These are phyloP conservation scores for Penaeus chinensis DNA, from an alignment of 1,140 invertebrate species.

Conservation along the genomic window DNA sequence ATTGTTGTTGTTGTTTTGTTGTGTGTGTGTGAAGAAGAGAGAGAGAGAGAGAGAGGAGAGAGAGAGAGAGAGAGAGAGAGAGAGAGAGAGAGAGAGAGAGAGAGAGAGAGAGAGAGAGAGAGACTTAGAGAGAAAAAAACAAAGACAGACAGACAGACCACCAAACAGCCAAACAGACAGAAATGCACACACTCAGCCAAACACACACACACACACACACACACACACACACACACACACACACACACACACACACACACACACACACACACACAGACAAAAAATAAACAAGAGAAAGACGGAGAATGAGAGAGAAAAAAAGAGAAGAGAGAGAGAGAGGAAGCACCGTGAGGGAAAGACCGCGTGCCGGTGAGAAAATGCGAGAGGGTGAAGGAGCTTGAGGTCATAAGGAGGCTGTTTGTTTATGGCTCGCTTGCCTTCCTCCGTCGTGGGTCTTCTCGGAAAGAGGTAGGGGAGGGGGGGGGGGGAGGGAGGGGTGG, in stretches of 20 bases:
- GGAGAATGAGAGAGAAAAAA: too few species aligned
- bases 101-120: not conserved
- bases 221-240: not conserved
- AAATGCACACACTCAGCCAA: conserved; percentile 9
- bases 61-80: not conserved
- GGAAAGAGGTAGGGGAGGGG: too few species aligned
- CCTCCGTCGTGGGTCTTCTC: too few species aligned
- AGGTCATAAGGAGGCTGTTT: too few species aligned
- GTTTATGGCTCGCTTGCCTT: too few species aligned
- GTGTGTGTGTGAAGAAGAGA: not conserved
- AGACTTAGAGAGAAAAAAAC: not conserved
- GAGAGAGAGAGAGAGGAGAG: not conserved
- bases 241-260: conserved; percentile 28
- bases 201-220: conserved; percentile 31
- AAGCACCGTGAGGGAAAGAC: too few species aligned
- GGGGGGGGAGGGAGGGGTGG: too few species aligned
- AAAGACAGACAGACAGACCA: too few species aligned
- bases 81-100: not conserved
- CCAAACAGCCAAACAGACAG: not conserved
- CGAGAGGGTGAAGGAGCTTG: too few species aligned
- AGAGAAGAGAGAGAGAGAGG: too few species aligned
- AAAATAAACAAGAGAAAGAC: too few species aligned
- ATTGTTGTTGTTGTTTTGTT: not conserved
- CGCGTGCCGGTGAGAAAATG: too few species aligned
- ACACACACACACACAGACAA: not conserved